A percentile compares a stretch with the other conserved stretches of the same genome.
Evolutionary conservation across 2,113 vertebrate species (phyloP).

Genomic region (Hemibagrus wyckioides): DNA sequence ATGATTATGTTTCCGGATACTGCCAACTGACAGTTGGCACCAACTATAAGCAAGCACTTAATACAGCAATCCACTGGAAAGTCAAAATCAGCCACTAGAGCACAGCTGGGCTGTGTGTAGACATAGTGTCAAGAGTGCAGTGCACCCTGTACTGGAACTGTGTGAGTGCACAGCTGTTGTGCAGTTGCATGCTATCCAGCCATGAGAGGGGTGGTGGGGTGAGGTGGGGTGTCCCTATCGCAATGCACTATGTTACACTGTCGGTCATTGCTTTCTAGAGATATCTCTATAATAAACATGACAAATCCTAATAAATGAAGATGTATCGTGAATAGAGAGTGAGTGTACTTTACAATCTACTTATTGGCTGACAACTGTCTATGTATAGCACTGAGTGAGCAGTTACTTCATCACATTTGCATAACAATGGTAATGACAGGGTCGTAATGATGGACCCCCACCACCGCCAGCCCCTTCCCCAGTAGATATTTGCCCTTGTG

Average conservation of each 20-base stretch:
- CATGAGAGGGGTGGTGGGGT: background rate
- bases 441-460: constrained; percentile 31
- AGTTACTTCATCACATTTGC: constrained; percentile 34
- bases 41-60: background rate
- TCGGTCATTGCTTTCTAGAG: constrained; percentile 17
- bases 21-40: background rate
- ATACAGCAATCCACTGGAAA: background rate
- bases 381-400: constrained; percentile 28
- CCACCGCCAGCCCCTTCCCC: background rate
- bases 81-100: background rate
- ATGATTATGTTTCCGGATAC: background rate
- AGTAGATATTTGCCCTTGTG: background rate
- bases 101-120: background rate
- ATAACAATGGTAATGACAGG: constrained; percentile 35
- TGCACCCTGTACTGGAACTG: background rate
- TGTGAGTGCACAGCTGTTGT: constrained; percentile 3
- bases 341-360: constrained; percentile 1
- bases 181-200: background rate
- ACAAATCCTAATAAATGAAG: constrained; percentile 30
- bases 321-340: constrained; percentile 6
- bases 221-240: background rate
- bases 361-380: constrained; percentile 16
- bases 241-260: constrained; percentile 16
- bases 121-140: constrained; percentile 29
- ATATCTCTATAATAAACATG: constrained; percentile 27